Evolutionary conservation across 2,888 invertebrate species (phyloP).

Genomic region (Acleris emargana): DNA sequence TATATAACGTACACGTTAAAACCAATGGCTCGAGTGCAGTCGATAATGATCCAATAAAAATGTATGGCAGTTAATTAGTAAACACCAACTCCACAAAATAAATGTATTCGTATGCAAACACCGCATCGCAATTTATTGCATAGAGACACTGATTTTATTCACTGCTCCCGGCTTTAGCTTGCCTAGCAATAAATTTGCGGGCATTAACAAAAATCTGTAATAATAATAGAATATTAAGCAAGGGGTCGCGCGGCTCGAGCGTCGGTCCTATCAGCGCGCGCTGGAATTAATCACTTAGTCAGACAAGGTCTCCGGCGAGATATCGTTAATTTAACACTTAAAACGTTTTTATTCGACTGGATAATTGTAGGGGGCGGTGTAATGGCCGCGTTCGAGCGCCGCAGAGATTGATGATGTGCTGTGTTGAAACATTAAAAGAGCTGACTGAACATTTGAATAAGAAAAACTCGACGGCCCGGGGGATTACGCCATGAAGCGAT

Average conservation of each 20-base stretch:
- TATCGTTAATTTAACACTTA: constrained; percentile 83
- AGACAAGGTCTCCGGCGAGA: constrained; percentile 73
- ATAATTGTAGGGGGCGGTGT: constrained; percentile 78
- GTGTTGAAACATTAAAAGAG: constrained; percentile 74
- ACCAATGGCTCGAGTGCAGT: constrained; percentile 23
- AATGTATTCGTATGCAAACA: constrained; percentile 22
- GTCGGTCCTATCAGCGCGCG: constrained; percentile 61
- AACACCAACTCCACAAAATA: constrained; percentile 17
- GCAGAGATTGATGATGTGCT: constrained; percentile 78
- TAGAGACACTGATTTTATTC: constrained; percentile 31
- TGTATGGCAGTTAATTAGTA: constrained; percentile 5
- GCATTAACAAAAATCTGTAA: constrained; percentile 37
- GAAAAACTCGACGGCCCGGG: constrained; percentile 67
- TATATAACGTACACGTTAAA: constrained; percentile 29
- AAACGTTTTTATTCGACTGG: constrained; percentile 81
- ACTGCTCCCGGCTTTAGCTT: constrained; percentile 28
- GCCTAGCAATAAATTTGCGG: constrained; percentile 33
- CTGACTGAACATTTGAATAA: constrained; percentile 77
- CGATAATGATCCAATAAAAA: constrained; percentile 8
- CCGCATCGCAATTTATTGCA: constrained; percentile 18
- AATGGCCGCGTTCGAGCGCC: constrained; percentile 73
- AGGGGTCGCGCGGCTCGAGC: constrained; percentile 42
- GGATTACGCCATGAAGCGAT: constrained; percentile 69
- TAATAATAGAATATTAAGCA: constrained; percentile 36
- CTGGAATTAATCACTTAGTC: constrained; percentile 75